Evolutionary conservation across 2,888 invertebrate genomes (phyloP).

Genomic region (Steromphala cineraria): DNA sequence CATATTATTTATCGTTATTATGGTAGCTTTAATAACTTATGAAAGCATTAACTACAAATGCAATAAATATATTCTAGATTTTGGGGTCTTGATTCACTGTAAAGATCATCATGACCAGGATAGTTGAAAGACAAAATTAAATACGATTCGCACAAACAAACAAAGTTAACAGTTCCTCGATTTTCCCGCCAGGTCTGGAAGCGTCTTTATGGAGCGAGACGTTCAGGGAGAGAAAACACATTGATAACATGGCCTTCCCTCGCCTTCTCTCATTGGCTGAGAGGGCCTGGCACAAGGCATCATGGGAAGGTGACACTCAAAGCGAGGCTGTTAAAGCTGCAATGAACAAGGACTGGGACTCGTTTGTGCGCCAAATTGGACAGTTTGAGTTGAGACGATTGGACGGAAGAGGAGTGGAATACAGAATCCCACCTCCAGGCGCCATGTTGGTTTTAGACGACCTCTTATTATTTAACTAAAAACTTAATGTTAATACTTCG

Average conservation of each 20-base stretch:
- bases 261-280: slow-evolving; percentile 54
- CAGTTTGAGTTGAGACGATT: slow-evolving; percentile 51
- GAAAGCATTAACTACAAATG: neutral
- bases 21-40: neutral
- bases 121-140: no score
- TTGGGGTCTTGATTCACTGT: no score
- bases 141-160: no score
- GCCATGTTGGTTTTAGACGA: slow-evolving; percentile 20
- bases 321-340: neutral
- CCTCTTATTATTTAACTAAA: neutral
- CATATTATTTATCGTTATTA: neutral
- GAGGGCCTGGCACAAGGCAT: slow-evolving; percentile 56
- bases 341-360: slow-evolving; percentile 49
- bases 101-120: no score
- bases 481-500: no score
- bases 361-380: slow-evolving; percentile 55
- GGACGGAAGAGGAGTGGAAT: slow-evolving; percentile 48
- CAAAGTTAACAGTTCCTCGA: no score
- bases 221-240: slow-evolving; percentile 32
- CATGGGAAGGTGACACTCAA: slow-evolving; percentile 44
- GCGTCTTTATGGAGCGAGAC: slow-evolving; percentile 54
- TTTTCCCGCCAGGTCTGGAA: slow-evolving; percentile 43
- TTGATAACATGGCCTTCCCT: slow-evolving; percentile 41
- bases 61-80: neutral
- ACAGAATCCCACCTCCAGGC: slow-evolving; percentile 57